Evolutionary conservation across 2,113 vertebrate species (phyloP), one percentile per base, ranked within the genome.

Genomic region (Lucifuga dentata): DNA sequence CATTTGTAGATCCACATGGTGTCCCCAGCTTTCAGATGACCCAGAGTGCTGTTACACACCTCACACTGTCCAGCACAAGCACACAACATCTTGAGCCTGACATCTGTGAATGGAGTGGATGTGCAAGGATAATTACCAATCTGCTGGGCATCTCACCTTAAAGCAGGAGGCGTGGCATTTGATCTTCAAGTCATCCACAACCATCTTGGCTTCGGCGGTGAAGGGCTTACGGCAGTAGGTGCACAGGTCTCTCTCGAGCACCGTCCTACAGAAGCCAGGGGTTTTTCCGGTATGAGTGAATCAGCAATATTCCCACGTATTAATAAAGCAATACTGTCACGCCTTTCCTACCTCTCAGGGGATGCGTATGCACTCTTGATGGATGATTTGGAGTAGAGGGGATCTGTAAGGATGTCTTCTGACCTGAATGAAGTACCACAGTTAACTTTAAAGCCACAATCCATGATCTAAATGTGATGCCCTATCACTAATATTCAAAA

Each of bases 101-200:
- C 16, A 23, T 16, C 15, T 2, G 62, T 41, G 1, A 3, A 58
- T 10, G 1, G 2, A 55, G 16, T 29, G 26, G 26, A 29, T 7
- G 7, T 29, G 26, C 7, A 29, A 29, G 32, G 5, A 2, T 2
- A 2, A 57, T n/a, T 69, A 35, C 3, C 1, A 5, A 15, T 51
- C 11, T 12, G n/a, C 3, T 7, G 26, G 7, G 26, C 3, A 29
- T 29, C 80, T 91, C 90, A 99, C 97, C 94, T 96, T 98, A 81
- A 99, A 98, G 90, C 97, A 99, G 73, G 93, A 86, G 0, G 95
- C 95, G 53, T 99, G 97, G 80, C 97, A 98, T 80, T 93, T 95
- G 82, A 99, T 96, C 67, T 94, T 95, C 86, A 97, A 86, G 51
- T 97, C 95, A 39, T 96, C 94, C 84, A 99, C 91, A 81, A 98